Evolutionary conservation across 2,888 invertebrate species (phyloP), one percentile per base, ranked within the genome.

Genomic region (Pantelozetes paolii): DNA sequence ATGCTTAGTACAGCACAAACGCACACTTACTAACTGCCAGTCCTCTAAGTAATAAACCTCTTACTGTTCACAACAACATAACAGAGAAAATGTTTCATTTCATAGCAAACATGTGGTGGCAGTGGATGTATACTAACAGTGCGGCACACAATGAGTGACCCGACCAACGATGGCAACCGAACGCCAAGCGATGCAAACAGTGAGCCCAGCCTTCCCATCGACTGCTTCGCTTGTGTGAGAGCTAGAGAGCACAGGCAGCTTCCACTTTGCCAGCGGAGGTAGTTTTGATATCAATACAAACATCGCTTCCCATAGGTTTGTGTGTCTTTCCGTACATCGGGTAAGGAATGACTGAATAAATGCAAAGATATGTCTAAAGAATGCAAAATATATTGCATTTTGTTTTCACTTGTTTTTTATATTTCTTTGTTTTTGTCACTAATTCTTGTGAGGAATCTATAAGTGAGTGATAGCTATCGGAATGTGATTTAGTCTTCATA

Each of bases 241-340:
- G 36, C 36, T 36, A 36, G 6, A 36, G 36, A 36, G 36, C 36
- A 8, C 5, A 3, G 50, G n/a, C n/a, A 5, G 6, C 50, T 50
- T 50, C 50, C 50, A 50, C 50, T 50, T 50, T 50, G 20, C 50
- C 50, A 50, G n/a, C 50, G 18, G 50, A 50, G 50, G 50, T 50
- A 50, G 36, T 11, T 36, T 11, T 36, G 36, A 36, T 36, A 5
- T 36, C 36, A 5, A 36, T 36, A 36, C 36, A 5, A 36, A n/a
- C n/a, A n/a, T n/a, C n/a, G n/a, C n/a, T 36, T 36, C 36, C 36
- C 36, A 8, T 36, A 36, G 6, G 50, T 18, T 18, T n/a, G 6
- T 50, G 50, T 50, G 50, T 50, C 50, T 6, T 9, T 9, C 50
- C 6, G 20, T 15, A 50, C 50, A 20, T 9, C 8, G n/a, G n/a